Conservation (phyloP, 2,113 vertebrate species). For the Toxotes chatareus region DNA sequence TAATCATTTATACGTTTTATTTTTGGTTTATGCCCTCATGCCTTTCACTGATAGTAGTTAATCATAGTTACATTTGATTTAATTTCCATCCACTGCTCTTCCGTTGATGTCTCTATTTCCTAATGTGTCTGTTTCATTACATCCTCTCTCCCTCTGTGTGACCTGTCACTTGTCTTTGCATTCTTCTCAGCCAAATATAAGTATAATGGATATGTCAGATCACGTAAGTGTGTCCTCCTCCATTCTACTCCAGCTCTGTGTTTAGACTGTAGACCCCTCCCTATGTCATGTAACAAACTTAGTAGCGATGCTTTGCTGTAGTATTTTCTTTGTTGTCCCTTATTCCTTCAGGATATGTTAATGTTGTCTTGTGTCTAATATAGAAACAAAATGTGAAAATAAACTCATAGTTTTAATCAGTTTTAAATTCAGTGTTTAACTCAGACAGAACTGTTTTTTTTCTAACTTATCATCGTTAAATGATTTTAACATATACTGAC, state of each 20-base stretch:
- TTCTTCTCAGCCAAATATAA: slow-evolving; percentile 89
- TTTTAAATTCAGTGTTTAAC: slow-evolving; percentile 40
- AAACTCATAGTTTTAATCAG: slow-evolving; percentile 31
- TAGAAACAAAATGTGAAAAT: slow-evolving; percentile 32
- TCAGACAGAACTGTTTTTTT: slow-evolving; percentile 40
- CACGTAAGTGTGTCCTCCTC: slow-evolving; percentile 88
- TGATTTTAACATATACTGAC: slow-evolving; percentile 31
- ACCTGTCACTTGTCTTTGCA: slow-evolving; percentile 87
- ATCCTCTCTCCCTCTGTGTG: slow-evolving; percentile 81
- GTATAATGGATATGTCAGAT: slow-evolving; percentile 89
- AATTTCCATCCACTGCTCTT: slow-evolving; percentile 54
- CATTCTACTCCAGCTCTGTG: slow-evolving; percentile 75
- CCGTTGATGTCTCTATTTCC: slow-evolving; percentile 72
- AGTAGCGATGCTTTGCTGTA: slow-evolving; percentile 58
- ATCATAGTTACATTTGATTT: slow-evolving; percentile 49
- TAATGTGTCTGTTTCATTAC: slow-evolving; percentile 76
- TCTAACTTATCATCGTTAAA: slow-evolving; percentile 29
- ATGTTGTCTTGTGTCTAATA: slow-evolving; percentile 55
- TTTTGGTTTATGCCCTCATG: slow-evolving; percentile 49
- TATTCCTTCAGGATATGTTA: slow-evolving; percentile 49
- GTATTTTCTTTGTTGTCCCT: slow-evolving; percentile 49
- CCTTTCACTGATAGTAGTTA: slow-evolving; percentile 40
- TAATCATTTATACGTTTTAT: slow-evolving; percentile 43
- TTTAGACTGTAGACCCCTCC: slow-evolving; percentile 69
- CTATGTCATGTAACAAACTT: slow-evolving; percentile 60